These are phyloP conservation scores for Microplitis manilae DNA, from an alignment of 2,888 invertebrate genomes.

Conservation along the genomic window DNA sequence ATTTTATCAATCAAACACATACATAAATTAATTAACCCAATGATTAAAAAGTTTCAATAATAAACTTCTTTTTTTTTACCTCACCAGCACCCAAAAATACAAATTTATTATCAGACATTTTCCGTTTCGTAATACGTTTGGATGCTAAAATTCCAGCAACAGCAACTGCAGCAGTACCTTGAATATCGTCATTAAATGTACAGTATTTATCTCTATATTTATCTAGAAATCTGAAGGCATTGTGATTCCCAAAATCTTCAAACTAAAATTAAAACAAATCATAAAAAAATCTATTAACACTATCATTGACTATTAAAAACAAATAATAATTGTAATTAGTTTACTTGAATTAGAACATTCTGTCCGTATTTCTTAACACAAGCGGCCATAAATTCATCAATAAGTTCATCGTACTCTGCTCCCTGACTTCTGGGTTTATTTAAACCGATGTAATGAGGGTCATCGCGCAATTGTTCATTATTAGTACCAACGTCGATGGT, in stretches of 20 bases:
- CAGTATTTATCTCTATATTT: constrained; percentile 94
- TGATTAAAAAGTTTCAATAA: neutral
- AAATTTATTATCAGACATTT: constrained; percentile 88
- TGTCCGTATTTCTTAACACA: constrained; percentile 90
- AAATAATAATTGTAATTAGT: neutral
- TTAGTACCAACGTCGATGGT: constrained; percentile 96
- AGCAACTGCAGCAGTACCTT: constrained; percentile 96
- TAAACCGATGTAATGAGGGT: constrained; percentile 95
- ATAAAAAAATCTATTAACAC: neutral
- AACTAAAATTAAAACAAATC: constrained; percentile 77
- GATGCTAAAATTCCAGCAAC: constrained; percentile 93
- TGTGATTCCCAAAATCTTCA: constrained; percentile 97
- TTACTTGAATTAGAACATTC: constrained; percentile 83
- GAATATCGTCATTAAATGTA: constrained; percentile 99
- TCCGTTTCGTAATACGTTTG: constrained; percentile 83
- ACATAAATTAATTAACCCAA: neutral
- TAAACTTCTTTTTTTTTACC: constrained; percentile 64
- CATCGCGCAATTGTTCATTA: constrained; percentile 89
- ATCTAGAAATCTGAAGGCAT: constrained; percentile 95
- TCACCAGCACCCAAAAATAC: constrained; percentile 93
- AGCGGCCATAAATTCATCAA: constrained; percentile 98
- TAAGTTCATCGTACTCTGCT: constrained; percentile 89
- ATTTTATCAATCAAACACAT: constrained; percentile 67
- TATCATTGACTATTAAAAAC: neutral
- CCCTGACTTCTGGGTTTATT: constrained; percentile 89